Percentiles rank a stretch among this genome's conserved stretches.
Conservation (phyloP, 30 jellyfish, hydroid and myxozoan genomes). For the Aurelia sp. region DNA sequence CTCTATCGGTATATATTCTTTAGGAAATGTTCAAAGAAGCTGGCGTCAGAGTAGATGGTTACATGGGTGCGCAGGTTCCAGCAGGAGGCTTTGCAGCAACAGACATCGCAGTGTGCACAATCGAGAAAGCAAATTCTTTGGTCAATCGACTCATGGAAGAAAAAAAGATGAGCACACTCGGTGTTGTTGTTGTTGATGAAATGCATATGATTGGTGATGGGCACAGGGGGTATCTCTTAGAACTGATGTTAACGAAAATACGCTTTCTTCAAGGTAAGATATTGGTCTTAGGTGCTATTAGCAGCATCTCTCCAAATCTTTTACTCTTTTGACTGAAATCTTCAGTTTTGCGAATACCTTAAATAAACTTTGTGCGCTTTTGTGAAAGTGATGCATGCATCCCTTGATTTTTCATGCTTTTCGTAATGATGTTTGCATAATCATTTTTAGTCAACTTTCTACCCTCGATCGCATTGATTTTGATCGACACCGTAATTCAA, state of each 20-base stretch:
- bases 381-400: no score
- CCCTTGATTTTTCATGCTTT: no score
- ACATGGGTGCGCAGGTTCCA: slow-evolving; percentile 90
- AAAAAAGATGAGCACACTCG: slow-evolving; percentile 58
- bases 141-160: slow-evolving; percentile 89
- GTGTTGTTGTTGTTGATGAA: slow-evolving; percentile 86
- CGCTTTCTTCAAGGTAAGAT: slow-evolving; percentile 61
- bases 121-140: slow-evolving; percentile 93
- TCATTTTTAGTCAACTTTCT: no score
- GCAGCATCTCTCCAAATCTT: no score
- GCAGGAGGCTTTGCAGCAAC: slow-evolving; percentile 81
- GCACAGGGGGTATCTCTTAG: slow-evolving; percentile 86
- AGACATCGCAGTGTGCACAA: slow-evolving; percentile 94
- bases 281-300: no score
- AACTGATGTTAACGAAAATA: slow-evolving; percentile 79
- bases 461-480: no score
- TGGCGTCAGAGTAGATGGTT: slow-evolving; percentile 82
- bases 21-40: slow-evolving; percentile 82
- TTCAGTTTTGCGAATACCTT: no score
- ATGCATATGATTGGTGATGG: slow-evolving; percentile 97
- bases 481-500: no score
- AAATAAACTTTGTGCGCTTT: no score
- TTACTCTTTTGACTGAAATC: no score
- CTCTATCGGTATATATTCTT: background rate
- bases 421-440: no score